phyloP scores from a whole-genome alignment of 2,113 vertebrate species.

The Leucopsar rothschildi region DNA sequence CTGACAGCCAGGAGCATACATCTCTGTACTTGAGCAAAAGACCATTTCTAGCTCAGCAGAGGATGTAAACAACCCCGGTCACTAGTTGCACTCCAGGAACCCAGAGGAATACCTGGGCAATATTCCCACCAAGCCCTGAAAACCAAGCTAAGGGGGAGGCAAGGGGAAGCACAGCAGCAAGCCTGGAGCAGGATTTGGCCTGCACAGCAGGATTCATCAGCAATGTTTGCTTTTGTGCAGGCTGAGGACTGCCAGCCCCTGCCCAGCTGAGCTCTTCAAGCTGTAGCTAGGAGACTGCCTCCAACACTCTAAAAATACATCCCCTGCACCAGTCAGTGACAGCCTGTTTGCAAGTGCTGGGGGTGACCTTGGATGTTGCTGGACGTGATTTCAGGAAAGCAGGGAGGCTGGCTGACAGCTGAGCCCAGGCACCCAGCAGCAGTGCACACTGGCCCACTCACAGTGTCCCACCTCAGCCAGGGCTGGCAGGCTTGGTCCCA shows the following conservation, averaged over 20 bases:
- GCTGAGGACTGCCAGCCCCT: constrained; percentile 23
- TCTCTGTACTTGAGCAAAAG: constrained; percentile 29
- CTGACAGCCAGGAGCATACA: not conserved
- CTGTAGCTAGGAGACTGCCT: constrained; percentile 55
- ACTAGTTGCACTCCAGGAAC: not conserved
- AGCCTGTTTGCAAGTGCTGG: not conserved
- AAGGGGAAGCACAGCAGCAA: not conserved
- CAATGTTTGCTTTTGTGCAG: not conserved
- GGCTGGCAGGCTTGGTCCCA: rapidly evolving
- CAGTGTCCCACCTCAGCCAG: rapidly evolving
- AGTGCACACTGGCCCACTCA: rapidly evolving
- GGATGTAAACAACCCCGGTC: not conserved
- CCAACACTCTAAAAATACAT: constrained; percentile 15
- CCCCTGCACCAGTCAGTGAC: not conserved
- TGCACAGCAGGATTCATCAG: not conserved
- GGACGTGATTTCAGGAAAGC: not conserved
- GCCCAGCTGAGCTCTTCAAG: constrained; percentile 1
- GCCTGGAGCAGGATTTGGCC: not conserved
- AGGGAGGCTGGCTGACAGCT: not conserved
- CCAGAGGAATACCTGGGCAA: not conserved
- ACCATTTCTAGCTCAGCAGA: not conserved
- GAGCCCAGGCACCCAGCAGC: not conserved
- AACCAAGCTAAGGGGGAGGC: not conserved
- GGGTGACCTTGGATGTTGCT: not conserved
- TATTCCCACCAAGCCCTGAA: not conserved